Conservation (phyloP, 2,113 vertebrate species). For the Hepsetus odoe region DNA sequence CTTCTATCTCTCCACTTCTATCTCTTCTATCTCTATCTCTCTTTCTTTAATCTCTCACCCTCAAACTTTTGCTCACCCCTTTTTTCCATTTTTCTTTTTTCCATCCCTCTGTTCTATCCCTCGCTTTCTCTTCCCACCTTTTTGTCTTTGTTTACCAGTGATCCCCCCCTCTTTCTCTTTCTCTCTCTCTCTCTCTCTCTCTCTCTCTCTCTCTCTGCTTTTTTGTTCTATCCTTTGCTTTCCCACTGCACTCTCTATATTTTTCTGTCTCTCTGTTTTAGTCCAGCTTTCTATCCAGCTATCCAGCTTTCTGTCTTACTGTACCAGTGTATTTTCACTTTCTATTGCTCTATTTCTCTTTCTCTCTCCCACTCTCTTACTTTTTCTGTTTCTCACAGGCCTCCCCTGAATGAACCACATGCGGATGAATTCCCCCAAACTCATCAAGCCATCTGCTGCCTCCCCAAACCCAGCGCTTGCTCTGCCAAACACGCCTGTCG, state of each 20-base stretch:
- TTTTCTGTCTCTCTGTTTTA: no score
- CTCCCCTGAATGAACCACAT: conserved; percentile 40
- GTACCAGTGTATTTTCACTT: background rate
- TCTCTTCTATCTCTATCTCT: no score
- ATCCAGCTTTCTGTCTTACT: no score
- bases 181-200: background rate
- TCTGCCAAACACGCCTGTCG: conserved; percentile 35
- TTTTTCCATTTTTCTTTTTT: background rate
- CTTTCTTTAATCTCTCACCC: background rate
- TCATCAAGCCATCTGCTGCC: conserved; percentile 49
- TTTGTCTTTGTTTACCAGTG: background rate
- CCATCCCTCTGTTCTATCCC: background rate
- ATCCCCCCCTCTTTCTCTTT: background rate
- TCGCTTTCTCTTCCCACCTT: conserved; percentile 1
- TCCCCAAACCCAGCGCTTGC: conserved; percentile 23
- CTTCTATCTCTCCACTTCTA: no score
- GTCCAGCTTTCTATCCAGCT: no score
- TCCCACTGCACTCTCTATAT: no score
- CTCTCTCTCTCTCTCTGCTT: background rate
- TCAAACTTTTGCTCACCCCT: background rate
- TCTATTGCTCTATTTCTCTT: background rate
- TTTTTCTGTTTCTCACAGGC: conserved; percentile 4
- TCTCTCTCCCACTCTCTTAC: background rate
- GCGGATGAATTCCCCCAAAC: conserved; percentile 47
- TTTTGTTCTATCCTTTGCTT: background rate